Evolutionary conservation across 2,113 vertebrate genomes (phyloP).

Genomic region (Hyperopisus bebe): DNA sequence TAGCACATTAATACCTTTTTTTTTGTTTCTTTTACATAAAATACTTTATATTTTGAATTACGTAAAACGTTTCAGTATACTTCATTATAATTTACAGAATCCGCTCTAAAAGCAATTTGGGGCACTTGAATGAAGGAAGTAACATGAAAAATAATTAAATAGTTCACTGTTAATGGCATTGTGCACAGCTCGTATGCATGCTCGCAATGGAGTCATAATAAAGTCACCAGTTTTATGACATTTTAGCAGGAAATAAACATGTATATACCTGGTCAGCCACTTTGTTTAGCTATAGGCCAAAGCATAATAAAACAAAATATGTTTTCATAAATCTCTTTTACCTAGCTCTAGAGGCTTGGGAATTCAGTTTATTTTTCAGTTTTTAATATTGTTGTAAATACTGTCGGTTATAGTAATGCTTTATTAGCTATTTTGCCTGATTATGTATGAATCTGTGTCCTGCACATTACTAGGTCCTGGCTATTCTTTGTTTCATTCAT

Average conservation of each 20-base stretch:
- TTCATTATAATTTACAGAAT: neutral
- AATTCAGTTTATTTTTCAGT: neutral
- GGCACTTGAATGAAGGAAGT: neutral
- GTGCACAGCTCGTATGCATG: neutral
- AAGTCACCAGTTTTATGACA: neutral
- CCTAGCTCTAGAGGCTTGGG: neutral
- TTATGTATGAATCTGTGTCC: neutral
- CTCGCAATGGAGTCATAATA: neutral
- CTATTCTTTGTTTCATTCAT: neutral
- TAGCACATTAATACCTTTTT: neutral
- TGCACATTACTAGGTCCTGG: neutral
- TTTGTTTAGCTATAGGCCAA: neutral
- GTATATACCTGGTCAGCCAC: neutral
- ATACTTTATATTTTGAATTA: neutral
- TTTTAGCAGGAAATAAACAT: neutral
- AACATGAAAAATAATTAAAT: neutral
- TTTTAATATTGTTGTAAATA: neutral
- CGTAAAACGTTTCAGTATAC: neutral
- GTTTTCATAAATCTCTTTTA: neutral
- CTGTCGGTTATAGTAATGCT: neutral
- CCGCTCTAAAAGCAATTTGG: neutral
- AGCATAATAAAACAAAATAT: neutral
- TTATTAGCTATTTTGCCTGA: neutral
- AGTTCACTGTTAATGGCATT: neutral
- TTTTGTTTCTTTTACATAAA: neutral